A percentile compares a stretch with the other conserved stretches of the same genome.
Evolutionary conservation across 2,888 invertebrate species (phyloP).

Genomic region (Lapara coniferarum): DNA sequence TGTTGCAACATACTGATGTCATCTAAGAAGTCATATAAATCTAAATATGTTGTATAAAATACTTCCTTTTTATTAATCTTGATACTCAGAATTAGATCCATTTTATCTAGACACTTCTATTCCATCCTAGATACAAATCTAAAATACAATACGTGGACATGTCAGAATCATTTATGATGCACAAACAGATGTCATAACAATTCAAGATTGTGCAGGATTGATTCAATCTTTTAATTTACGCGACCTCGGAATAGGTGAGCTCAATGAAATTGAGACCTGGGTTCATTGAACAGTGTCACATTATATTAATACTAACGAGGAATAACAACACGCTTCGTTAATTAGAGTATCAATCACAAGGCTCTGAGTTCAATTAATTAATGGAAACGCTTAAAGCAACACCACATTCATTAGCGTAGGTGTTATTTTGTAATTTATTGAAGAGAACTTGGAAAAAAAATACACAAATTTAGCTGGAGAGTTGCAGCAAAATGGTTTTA

Average conservation of each 20-base stretch:
- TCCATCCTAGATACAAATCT: not conserved
- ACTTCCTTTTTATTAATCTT: too few relatives aligned
- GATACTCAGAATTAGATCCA: not conserved
- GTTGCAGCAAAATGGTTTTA: too few relatives aligned
- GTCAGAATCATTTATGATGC: slow-evolving; percentile 4
- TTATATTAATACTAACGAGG: slow-evolving; percentile 29
- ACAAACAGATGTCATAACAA: slow-evolving; percentile 9
- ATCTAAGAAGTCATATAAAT: too few relatives aligned
- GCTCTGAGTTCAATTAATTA: slow-evolving; percentile 28
- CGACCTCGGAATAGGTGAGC: slow-evolving; percentile 27
- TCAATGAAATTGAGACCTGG: slow-evolving; percentile 29
- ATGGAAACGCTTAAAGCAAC: slow-evolving; percentile 27
- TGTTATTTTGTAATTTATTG: slow-evolving; percentile 24
- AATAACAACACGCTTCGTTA: slow-evolving; percentile 31
- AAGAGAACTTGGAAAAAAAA: not conserved
- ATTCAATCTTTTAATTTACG: slow-evolving; percentile 18
- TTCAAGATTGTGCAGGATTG: not conserved
- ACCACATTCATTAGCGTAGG: slow-evolving; percentile 24
- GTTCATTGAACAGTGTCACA: slow-evolving; percentile 30
- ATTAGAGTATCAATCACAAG: slow-evolving; percentile 41
- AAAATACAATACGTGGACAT: slow-evolving; percentile 1
- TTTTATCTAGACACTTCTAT: not conserved
- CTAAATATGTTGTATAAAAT: too few relatives aligned
- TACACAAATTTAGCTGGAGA: not conserved
- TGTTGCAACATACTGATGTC: too few relatives aligned